Conservation (phyloP, 2,888 invertebrate species). For the Phalangium opilio region DNA sequence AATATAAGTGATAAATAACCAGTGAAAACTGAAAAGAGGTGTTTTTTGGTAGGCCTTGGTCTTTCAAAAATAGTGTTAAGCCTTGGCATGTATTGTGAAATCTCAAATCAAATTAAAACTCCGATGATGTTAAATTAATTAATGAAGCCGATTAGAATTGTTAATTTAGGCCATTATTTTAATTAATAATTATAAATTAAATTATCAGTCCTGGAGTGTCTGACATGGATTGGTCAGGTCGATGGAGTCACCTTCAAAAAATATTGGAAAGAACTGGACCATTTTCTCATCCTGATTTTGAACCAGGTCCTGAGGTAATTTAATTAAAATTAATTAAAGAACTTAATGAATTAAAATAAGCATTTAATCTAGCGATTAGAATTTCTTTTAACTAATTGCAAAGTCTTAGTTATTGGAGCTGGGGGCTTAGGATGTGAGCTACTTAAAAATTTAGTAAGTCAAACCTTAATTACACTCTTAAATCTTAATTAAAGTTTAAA, state of each 20-base stretch:
- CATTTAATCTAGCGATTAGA: conserved; percentile 37
- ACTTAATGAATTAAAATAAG: no score
- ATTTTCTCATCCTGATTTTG: conserved; percentile 82
- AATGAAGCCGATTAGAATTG: no score
- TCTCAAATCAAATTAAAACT: no score
- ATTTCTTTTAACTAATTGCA: conserved; percentile 68
- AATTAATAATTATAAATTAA: no score
- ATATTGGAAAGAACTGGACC: conserved; percentile 80
- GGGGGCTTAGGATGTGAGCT: conserved; percentile 97
- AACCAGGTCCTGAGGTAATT: conserved; percentile 54
- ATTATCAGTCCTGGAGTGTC: neutral
- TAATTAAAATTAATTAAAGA: neutral
- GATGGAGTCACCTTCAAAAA: conserved; percentile 71
- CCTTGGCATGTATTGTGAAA: no score
- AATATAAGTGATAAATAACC: no score
- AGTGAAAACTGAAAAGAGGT: no score
- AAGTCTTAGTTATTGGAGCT: conserved; percentile 79
- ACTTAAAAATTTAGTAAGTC: conserved; percentile 66
- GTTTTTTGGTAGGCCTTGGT: no score
- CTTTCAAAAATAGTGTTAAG: no score
- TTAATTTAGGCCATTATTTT: no score
- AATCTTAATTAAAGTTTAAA: neutral
- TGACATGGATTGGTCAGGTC: conserved; percentile 22
- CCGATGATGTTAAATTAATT: no score
- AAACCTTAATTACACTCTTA: neutral